Evolutionary conservation across 2,113 vertebrate genomes (phyloP).

Genomic region (Malaclemys terrapin): DNA sequence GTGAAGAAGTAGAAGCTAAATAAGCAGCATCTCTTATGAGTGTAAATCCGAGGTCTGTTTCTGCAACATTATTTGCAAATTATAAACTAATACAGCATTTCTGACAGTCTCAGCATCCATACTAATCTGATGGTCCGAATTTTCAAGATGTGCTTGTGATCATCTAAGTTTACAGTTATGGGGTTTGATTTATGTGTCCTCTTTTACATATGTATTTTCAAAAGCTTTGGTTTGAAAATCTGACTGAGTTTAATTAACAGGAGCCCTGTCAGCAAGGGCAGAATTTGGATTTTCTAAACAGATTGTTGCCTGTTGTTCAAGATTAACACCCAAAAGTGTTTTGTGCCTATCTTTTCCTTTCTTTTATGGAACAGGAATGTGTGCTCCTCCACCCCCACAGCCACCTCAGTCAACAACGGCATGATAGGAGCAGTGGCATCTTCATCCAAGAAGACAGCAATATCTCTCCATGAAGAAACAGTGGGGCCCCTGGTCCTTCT

Average conservation of each 20-base stretch:
- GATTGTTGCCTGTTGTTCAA: neutral
- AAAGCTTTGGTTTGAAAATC: neutral
- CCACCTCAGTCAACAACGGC: neutral
- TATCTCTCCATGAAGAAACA: neutral
- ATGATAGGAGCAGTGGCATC: rapidly evolving
- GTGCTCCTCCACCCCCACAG: neutral
- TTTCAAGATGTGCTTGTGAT: constrained; percentile 41
- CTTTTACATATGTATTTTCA: constrained; percentile 23
- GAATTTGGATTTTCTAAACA: neutral
- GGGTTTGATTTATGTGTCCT: neutral
- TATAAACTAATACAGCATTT: constrained; percentile 22
- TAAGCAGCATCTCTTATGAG: constrained; percentile 26
- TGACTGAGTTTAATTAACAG: neutral
- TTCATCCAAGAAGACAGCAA: neutral
- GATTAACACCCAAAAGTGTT: neutral
- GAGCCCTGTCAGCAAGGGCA: neutral
- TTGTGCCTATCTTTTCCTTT: neutral
- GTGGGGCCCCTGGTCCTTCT: rapidly evolving
- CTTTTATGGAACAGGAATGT: neutral
- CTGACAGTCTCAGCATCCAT: constrained; percentile 35
- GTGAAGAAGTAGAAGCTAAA: neutral
- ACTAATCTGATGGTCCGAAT: constrained; percentile 46
- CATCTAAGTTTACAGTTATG: constrained; percentile 9
- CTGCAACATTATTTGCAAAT: constrained; percentile 46
- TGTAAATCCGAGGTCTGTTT: neutral